Conservation (phyloP, 2,797 vertebrate species). For the Schizopygopsis malacanthus region DNA sequence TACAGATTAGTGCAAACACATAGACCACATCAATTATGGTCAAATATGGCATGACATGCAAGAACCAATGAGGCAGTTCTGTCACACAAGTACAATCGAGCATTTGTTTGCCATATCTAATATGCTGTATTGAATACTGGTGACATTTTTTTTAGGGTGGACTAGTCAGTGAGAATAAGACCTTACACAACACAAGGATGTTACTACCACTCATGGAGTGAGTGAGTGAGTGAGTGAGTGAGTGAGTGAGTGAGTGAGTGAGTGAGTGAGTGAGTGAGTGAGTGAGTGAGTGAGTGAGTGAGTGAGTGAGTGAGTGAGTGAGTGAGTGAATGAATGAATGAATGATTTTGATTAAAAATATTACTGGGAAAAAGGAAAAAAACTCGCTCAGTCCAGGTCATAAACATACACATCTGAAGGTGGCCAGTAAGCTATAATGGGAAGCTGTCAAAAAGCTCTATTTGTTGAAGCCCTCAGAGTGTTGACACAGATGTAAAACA, state of each 20-base stretch:
- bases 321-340: background rate
- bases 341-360: conserved; percentile 3
- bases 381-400: background rate
- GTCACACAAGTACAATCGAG: background rate
- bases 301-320: background rate
- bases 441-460: conserved; percentile 44
- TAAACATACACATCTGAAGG: conserved; percentile 24
- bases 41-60: background rate
- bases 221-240: no score
- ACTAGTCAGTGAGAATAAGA: background rate
- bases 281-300: no score
- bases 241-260: no score
- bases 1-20: background rate
- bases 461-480: conserved; percentile 35
- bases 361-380: conserved; percentile 7
- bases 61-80: background rate
- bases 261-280: no score
- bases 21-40: background rate
- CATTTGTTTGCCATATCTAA: background rate
- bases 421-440: conserved; percentile 28
- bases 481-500: conserved; percentile 40
- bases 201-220: background rate
- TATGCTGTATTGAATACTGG: background rate
- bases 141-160: background rate
- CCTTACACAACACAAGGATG: background rate